Percentiles rank a stretch among this genome's conserved stretches.
These are phyloP conservation scores for Cotesia glomerata DNA, from an alignment of 1,140 invertebrate species.

Conservation along the genomic window DNA sequence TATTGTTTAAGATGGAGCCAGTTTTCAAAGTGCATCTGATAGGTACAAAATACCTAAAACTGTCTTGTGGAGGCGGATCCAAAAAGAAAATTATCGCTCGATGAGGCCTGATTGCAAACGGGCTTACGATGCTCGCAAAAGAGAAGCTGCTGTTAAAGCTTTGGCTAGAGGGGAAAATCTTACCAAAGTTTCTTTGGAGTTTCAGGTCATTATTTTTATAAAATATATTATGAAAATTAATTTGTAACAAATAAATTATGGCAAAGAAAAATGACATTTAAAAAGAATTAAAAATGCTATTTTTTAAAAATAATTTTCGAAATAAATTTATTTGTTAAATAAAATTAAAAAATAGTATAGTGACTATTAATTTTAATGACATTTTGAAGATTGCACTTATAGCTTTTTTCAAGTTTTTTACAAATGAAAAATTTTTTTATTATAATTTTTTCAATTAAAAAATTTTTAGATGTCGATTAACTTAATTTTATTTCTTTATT, in stretches of 20 bases:
- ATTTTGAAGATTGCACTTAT: constrained; percentile 1
- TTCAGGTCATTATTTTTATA: constrained; percentile 49
- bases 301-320: not conserved
- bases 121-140: constrained; percentile 59
- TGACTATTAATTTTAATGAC: no score
- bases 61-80: constrained; percentile 68
- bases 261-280: no score
- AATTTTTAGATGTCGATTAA: constrained; percentile 15
- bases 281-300: no score
- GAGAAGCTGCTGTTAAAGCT: constrained; percentile 64
- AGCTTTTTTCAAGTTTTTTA: not conserved
- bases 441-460: not conserved
- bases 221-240: not conserved
- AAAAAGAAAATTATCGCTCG: constrained; percentile 60
- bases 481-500: no score
- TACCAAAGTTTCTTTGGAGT: constrained; percentile 64
- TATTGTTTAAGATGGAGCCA: constrained; percentile 52
- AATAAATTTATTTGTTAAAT: not conserved
- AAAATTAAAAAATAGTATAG: not conserved
- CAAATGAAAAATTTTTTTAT: no score
- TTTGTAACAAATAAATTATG: not conserved
- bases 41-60: constrained; percentile 68
- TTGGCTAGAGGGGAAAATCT: constrained; percentile 66
- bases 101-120: constrained; percentile 58
- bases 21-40: constrained; percentile 61